Evolutionary conservation across 2,797 vertebrate species (phyloP).

Genomic region (Fringilla coelebs): DNA sequence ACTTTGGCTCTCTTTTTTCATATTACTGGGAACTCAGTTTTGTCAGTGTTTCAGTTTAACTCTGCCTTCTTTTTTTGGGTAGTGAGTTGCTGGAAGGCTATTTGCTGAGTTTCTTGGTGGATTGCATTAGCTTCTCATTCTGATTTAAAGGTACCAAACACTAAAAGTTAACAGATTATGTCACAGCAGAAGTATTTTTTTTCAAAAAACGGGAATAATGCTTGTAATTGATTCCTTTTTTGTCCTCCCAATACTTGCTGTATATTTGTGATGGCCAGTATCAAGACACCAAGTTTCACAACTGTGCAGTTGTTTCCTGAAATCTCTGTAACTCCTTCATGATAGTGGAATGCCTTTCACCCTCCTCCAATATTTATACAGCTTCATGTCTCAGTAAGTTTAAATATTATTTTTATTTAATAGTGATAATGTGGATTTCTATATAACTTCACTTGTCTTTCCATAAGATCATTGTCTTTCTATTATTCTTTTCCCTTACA

Average conservation of each 20-base stretch:
- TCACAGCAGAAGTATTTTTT: neutral
- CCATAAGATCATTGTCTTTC: neutral
- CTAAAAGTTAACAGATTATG: neutral
- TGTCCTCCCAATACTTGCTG: neutral
- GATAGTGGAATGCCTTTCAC: neutral
- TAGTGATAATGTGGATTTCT: neutral
- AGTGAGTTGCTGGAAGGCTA: neutral
- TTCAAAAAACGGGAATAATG: neutral
- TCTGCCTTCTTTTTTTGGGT: neutral
- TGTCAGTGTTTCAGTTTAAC: slow-evolving; percentile 18
- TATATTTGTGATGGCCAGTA: neutral
- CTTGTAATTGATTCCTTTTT: neutral
- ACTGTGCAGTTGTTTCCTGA: neutral
- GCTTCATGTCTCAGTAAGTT: neutral
- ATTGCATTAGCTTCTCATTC: neutral
- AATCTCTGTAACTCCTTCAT: neutral
- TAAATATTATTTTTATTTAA: neutral
- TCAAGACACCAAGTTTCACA: neutral
- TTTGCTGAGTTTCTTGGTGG: neutral
- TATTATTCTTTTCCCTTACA: neutral
- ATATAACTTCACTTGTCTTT: neutral
- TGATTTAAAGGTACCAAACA: neutral
- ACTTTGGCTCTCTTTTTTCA: neutral
- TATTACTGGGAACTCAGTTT: neutral
- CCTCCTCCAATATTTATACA: neutral